Evolutionary conservation across 2,888 invertebrate genomes (phyloP), one percentile per base, ranked within the genome.

Genomic region (Atrina japonica): DNA sequence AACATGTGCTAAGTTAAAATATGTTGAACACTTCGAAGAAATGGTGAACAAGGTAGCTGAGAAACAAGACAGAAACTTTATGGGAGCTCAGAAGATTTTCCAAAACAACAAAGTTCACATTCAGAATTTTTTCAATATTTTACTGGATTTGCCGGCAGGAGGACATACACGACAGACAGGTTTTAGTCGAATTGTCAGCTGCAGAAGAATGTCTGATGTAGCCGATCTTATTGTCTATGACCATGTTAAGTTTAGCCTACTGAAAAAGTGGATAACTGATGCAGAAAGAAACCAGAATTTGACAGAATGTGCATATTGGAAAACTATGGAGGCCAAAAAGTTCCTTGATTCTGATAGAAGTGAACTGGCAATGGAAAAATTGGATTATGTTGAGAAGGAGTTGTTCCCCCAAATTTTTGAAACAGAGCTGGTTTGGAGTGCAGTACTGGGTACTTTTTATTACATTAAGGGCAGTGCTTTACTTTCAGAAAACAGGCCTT

Each of bases 311-410:
- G 45, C 64, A 16, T 64, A 55, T 18, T 69, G 64, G 64, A 58
- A 49, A 25, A 49, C 64, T 11, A 29, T 40, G 21, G 40, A 50
- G 3, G 64, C 58, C 3, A 55, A 14, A 16, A 64, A 55, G 9
- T 64, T 64, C 21, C 58, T 52, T 69, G 64, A 69, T 7, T 25
- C 56, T 29, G 69, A 69, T 23, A 18, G 69, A 40, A 64, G 58
- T 58, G 64, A 69, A 50, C 9, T 64, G 27, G 64, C 56, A 6
- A 9, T 11, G n/a, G 30, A 58, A 9, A 50, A 21, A 29, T 27
- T 61, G 11, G 29, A 30, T 9, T 49, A 27, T 29, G 30, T 69
- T 3, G 0, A 14, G 1, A 30, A 58, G 16, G 47, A 30, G 9
- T 18, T 29, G 16, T 18, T 29, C 21, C 27, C 40, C 11, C 41